Conservation (phyloP, 2,797 vertebrate species). For the Orestias chungarensis region DNA sequence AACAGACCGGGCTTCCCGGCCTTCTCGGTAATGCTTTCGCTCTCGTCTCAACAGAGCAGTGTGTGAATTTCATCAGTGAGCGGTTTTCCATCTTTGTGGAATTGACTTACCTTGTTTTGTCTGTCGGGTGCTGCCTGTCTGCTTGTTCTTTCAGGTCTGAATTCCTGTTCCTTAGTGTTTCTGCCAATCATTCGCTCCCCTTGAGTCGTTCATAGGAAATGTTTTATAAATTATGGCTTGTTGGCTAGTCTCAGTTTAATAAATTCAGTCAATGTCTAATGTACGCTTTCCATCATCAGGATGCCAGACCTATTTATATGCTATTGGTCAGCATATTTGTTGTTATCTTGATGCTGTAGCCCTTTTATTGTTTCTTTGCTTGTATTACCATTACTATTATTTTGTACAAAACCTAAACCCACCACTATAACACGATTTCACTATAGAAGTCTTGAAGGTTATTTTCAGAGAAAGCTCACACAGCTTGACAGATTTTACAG, state of each 20-base stretch:
- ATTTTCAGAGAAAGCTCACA: background rate
- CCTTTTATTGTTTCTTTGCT: background rate
- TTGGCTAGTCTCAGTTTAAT: slow-evolving; percentile 31
- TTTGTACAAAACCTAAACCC: background rate
- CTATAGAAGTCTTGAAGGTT: background rate
- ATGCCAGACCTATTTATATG: slow-evolving; percentile 30
- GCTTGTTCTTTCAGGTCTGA: slow-evolving; percentile 30
- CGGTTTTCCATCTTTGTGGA: slow-evolving; percentile 41
- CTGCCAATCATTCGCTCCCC: slow-evolving; percentile 45
- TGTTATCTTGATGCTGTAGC: background rate
- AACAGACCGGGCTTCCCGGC: slow-evolving; percentile 1
- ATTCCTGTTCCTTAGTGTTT: slow-evolving; percentile 27
- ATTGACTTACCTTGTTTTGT: slow-evolving; percentile 42
- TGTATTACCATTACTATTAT: background rate
- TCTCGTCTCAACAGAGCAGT: slow-evolving; percentile 28
- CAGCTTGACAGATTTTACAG: background rate
- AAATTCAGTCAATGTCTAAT: slow-evolving; percentile 22
- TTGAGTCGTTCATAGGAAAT: slow-evolving; percentile 31
- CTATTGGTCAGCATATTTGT: slow-evolving; percentile 18
- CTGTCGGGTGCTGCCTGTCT: slow-evolving; percentile 30
- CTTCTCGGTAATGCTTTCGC: background rate
- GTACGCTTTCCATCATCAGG: background rate
- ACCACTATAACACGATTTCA: too few relatives aligned
- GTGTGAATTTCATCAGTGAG: slow-evolving; percentile 52
- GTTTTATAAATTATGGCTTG: slow-evolving; percentile 38